Evolutionary conservation across 1,140 invertebrate genomes (phyloP).

Genomic region (Bombus haemorrhoidalis): DNA sequence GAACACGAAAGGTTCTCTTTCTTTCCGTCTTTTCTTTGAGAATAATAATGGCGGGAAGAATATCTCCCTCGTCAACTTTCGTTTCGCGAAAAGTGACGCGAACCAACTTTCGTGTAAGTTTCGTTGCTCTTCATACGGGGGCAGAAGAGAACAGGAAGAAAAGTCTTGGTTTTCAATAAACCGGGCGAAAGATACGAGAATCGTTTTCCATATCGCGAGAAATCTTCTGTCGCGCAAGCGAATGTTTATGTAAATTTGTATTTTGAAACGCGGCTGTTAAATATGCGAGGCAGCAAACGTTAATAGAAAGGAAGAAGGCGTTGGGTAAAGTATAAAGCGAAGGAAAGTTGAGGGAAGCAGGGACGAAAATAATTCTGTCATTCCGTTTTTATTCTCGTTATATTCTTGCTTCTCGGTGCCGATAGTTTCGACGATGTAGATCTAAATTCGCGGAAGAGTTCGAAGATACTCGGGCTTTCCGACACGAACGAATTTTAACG

Average conservation of each 20-base stretch:
- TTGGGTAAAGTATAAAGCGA: neutral
- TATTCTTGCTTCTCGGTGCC: neutral
- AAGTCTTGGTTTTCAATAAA: slow-evolving; percentile 24
- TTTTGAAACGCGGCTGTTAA: neutral
- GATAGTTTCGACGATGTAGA: neutral
- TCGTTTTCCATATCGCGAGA: neutral
- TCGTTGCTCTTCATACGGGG: neutral
- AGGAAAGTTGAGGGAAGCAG: neutral
- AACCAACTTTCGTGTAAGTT: slow-evolving; percentile 6
- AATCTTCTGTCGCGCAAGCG: neutral
- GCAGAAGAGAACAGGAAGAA: neutral
- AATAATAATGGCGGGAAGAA: neutral
- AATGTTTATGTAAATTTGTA: neutral
- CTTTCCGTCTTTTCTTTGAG: neutral
- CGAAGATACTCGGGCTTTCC: neutral
- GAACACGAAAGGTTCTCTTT: neutral
- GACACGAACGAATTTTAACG: neutral
- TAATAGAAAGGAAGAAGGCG: neutral
- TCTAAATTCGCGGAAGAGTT: neutral
- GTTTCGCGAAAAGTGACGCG: slow-evolving; percentile 15
- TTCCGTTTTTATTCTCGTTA: neutral
- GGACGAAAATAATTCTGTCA: neutral
- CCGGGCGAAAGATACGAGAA: neutral
- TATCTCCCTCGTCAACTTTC: slow-evolving; percentile 9
- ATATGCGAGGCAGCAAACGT: neutral